A percentile compares a stretch with the other conserved stretches of the same genome.
Conservation (phyloP, 2,888 invertebrate species). For the Lasioglossum marginatum region DNA sequence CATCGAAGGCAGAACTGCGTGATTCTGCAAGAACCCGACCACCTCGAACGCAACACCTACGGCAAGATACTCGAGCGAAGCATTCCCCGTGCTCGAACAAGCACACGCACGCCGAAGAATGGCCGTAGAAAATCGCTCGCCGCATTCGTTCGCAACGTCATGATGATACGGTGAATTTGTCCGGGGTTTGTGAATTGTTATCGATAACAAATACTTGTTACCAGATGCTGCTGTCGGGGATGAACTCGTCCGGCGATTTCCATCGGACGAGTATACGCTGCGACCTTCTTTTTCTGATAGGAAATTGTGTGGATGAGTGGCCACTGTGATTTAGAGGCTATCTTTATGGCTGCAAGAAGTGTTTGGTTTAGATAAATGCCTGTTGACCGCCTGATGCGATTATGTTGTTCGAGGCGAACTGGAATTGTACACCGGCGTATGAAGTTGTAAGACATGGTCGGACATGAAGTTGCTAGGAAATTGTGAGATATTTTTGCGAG, state of each 20-base stretch:
- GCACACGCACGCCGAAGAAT: constrained; percentile 2
- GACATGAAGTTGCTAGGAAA: no score
- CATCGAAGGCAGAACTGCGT: constrained; percentile 54
- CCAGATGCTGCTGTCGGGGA: background rate
- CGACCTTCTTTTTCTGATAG: background rate
- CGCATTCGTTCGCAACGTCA: constrained; percentile 1
- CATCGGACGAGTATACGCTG: background rate
- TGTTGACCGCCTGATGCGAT: background rate
- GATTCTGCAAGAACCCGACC: constrained; percentile 46
- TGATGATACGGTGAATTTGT: constrained; percentile 40
- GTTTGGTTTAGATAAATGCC: background rate
- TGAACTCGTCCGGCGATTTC: background rate
- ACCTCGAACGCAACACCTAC: constrained; percentile 37
- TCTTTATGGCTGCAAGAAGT: background rate
- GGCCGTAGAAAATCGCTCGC: constrained; percentile 9
- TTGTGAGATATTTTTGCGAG: no score
- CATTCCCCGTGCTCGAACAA: background rate
- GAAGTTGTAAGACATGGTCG: no score
- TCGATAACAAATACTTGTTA: background rate
- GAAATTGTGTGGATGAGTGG: background rate
- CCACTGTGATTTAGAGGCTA: background rate
- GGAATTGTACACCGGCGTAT: no score
- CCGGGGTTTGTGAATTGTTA: constrained; percentile 10
- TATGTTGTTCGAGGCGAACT: no score
- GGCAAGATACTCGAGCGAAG: constrained; percentile 25